These are phyloP conservation scores for Tragelaphus buxtoni DNA, from an alignment of 2,113 vertebrate species.

Conservation along the genomic window DNA sequence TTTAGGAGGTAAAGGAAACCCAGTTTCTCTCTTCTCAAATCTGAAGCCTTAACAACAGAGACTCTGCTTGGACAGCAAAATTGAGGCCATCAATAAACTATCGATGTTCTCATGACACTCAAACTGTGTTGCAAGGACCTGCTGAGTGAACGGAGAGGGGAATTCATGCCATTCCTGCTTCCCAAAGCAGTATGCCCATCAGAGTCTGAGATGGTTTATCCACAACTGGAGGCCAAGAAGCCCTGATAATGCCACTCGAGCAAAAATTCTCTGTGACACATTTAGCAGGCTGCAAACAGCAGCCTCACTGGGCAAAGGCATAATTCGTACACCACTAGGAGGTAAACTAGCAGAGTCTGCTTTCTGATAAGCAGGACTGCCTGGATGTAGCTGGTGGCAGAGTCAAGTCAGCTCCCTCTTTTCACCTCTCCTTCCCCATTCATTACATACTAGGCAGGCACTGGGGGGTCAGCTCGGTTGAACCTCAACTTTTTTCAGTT, in stretches of 20 bases:
- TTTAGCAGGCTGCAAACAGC: constrained; percentile 15
- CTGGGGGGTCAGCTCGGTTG: neutral
- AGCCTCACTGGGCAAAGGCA: neutral
- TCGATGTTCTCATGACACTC: neutral
- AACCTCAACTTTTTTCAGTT: neutral
- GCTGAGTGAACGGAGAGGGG: neutral
- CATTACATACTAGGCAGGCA: neutral
- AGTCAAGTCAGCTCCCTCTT: neutral
- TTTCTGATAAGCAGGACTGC: neutral
- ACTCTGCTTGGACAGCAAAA: neutral
- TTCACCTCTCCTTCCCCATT: neutral
- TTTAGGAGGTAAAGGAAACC: constrained; percentile 16
- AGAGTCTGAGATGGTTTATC: neutral
- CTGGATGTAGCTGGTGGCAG: neutral
- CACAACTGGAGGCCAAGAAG: neutral
- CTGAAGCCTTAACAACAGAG: constrained; percentile 16
- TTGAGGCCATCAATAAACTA: neutral
- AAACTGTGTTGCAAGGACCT: neutral
- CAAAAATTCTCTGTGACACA: constrained; percentile 2
- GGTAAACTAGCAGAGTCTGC: neutral
- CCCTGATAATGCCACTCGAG: neutral
- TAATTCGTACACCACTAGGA: neutral
- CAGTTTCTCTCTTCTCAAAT: constrained; percentile 9
- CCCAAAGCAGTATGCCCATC: neutral
- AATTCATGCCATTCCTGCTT: neutral